Conservation (phyloP, 1,140 invertebrate genomes). For the Philaenus spumarius region DNA sequence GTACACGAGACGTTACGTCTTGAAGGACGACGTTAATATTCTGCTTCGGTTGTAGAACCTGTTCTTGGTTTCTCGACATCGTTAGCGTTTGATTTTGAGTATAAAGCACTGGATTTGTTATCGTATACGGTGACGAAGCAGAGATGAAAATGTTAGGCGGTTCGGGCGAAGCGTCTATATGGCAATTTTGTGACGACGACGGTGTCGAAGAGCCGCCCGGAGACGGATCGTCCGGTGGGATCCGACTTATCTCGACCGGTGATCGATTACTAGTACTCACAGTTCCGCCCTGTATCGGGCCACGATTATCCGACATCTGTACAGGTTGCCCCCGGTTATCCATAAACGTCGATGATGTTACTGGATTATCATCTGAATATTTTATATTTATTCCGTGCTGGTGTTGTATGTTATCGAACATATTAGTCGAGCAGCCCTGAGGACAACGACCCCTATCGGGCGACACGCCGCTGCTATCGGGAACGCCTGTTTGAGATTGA, state of each 20-base stretch:
- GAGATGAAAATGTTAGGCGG: slow-evolving; percentile 14
- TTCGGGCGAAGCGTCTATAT: slow-evolving; percentile 11
- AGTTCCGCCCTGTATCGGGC: slow-evolving; percentile 65
- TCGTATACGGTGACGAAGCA: slow-evolving; percentile 11
- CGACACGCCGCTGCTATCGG: slow-evolving; percentile 45
- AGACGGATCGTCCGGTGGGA: slow-evolving; percentile 9
- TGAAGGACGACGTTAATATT: slow-evolving; percentile 11
- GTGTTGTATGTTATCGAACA: background rate
- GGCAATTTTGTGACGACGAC: slow-evolving; percentile 14
- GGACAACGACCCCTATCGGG: slow-evolving; percentile 20
- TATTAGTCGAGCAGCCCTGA: slow-evolving; percentile 36
- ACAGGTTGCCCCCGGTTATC: slow-evolving; percentile 44
- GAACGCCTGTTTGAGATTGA: slow-evolving; percentile 31
- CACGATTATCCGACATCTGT: slow-evolving; percentile 46
- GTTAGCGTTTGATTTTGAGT: background rate
- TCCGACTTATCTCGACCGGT: slow-evolving; percentile 18
- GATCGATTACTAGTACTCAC: slow-evolving; percentile 64
- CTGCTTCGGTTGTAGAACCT: background rate
- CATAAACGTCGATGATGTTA: slow-evolving; percentile 60
- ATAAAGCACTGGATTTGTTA: slow-evolving; percentile 6
- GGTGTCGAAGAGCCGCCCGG: slow-evolving; percentile 6
- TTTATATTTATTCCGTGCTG: background rate
- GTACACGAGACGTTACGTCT: slow-evolving; percentile 11
- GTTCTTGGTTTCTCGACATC: background rate
- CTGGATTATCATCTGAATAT: slow-evolving; percentile 54